Percentiles rank a stretch among this genome's conserved stretches.
Conservation (phyloP, 1,140 invertebrate species). For the Diabrotica undecimpunctata region DNA sequence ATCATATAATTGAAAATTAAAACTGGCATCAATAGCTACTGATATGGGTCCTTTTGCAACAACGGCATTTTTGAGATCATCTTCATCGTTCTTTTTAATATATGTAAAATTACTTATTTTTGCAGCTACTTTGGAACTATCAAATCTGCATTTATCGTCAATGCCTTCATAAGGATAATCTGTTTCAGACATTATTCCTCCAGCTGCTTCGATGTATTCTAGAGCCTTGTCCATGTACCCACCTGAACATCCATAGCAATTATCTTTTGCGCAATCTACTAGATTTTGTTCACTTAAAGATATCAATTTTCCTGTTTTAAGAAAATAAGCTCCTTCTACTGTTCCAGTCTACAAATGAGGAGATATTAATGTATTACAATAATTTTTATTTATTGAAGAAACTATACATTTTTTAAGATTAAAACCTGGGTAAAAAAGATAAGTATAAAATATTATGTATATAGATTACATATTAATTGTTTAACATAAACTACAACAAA, state of each 20-base stretch:
- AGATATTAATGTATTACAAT: background rate
- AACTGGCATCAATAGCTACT: slow-evolving; percentile 84
- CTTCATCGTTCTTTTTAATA: too few species aligned
- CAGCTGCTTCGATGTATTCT: too few species aligned
- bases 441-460: too few species aligned
- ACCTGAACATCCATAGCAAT: slow-evolving; percentile 59
- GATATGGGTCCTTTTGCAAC: slow-evolving; percentile 85
- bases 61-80: too few species aligned
- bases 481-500: too few species aligned
- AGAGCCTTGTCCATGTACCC: slow-evolving; percentile 29
- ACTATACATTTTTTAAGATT: background rate
- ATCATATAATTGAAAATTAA: slow-evolving; percentile 27
- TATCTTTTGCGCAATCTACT: slow-evolving; percentile 69
- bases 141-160: too few species aligned
- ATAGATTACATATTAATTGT: too few species aligned
- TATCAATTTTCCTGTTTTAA: slow-evolving; percentile 57
- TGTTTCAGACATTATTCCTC: too few species aligned
- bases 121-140: slow-evolving; percentile 57
- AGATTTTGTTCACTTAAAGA: slow-evolving; percentile 74
- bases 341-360: slow-evolving; percentile 49
- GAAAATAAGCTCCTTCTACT: slow-evolving; percentile 70
- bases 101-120: too few species aligned
- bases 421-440: too few species aligned
- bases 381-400: background rate
- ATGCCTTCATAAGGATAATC: too few species aligned